Evolutionary conservation across 2,888 invertebrate species (phyloP), one percentile per base, ranked within the genome.

Genomic region (Coelinius sp.): DNA sequence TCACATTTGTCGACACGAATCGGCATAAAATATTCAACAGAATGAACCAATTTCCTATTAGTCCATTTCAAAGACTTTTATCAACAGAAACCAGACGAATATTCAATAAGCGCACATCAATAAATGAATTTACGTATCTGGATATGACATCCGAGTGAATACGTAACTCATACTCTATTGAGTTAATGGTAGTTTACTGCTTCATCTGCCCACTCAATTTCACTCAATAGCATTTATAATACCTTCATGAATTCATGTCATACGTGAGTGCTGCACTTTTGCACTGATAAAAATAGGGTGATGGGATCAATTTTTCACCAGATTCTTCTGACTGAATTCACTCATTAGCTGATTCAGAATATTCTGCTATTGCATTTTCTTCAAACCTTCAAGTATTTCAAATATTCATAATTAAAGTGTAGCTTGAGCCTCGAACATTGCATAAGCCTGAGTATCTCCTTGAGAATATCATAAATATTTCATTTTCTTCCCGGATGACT

Each of bases 391-490:
- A 41, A 41, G 38, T 41, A 4, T 12, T n/a, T n/a, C 41, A 41
- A 41, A n/a, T 41, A 41, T 41, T 41, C 41, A 41, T 41, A n/a
- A 41, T 41, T 41, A 41, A 41, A 41, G 41, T 41, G 41, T 41
- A 41, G 10, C 12, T 41, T 41, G 41, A 41, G 41, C 41, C 41
- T 41, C 41, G n/a, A 41, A 41, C 41, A 41, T 41, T 12, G 41
- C 41, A 41, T 41, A n/a, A n/a, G n/a, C 1, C n/a, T 41, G 38
- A 38, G 38, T 38, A 10, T n/a, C 41, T 41, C 41, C 41, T 41
- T 41, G 41, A 2, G 5, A n/a, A 41, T 41, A 59, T 7, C 73
- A 77, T 77, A 73, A 77, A 77, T 77, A 77, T 77, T 77, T 71
- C 68, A 76, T 75, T 69, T 46, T 49, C 59, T 73, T 72, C 64